A percentile compares a stretch with the other conserved stretches of the same genome.
Evolutionary conservation across 2,797 vertebrate genomes (phyloP).

Genomic region (Cygnus olor): DNA sequence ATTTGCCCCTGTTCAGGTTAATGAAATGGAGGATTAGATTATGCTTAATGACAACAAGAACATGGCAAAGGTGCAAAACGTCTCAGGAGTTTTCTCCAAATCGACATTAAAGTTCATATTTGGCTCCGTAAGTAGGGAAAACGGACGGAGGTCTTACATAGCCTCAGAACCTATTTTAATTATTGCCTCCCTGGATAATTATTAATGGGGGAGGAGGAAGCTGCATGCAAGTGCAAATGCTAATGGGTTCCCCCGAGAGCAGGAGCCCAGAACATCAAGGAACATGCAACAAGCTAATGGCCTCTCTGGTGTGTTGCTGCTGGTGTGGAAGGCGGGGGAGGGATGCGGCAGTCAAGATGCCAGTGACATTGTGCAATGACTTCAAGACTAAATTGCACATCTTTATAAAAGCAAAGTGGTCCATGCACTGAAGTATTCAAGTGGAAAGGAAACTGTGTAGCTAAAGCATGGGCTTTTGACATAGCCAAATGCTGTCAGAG

Average conservation of each 20-base stretch:
- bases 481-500: background rate
- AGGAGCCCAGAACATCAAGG: slow-evolving; percentile 33
- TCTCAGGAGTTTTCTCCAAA: slow-evolving; percentile 31
- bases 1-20: slow-evolving; percentile 25
- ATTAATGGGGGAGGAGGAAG: slow-evolving; percentile 4
- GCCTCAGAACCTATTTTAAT: slow-evolving; percentile 68
- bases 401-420: slow-evolving; percentile 24
- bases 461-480: slow-evolving; percentile 5
- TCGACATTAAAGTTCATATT: slow-evolving; percentile 27
- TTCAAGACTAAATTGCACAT: background rate
- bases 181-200: slow-evolving; percentile 36
- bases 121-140: background rate
- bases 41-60: slow-evolving; percentile 27
- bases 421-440: background rate
- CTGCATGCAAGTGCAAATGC: slow-evolving; percentile 6
- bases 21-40: slow-evolving; percentile 54
- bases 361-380: background rate
- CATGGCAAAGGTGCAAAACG: slow-evolving; percentile 30
- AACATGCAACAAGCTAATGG: background rate
- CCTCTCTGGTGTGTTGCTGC: background rate
- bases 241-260: slow-evolving; percentile 44
- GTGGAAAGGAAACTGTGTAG: background rate
- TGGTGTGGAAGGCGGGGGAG: background rate
- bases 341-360: background rate
- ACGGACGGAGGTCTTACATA: background rate